Evolutionary conservation across 2,797 vertebrate genomes (phyloP), one percentile per base, ranked within the genome.

Genomic region (Tachyglossus aculeatus): DNA sequence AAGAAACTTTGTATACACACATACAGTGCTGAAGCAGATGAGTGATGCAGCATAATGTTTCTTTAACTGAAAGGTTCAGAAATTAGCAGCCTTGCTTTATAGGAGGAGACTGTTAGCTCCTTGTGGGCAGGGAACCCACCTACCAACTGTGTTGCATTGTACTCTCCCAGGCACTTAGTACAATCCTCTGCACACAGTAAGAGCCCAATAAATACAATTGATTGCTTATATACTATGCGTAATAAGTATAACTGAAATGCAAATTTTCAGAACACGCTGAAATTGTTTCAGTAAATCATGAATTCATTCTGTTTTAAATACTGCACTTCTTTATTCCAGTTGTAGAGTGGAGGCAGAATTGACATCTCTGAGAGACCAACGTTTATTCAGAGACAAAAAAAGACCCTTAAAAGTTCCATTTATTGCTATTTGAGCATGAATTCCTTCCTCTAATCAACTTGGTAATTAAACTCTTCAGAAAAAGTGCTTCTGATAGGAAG

Each of bases 391-490:
- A 62, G 62, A 63, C 64, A 33, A 8, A 64, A 64, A 9, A 55
- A 61, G 4, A 39, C 31, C 58, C 74, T 43, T 41, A 1, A 50
- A 82, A 85, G 65, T 83, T 34, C 39, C 62, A 67, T 75, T 85
- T 71, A 69, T 57, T 64, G 38, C 21, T 18, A 58, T 53, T 60
- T 44, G 22, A 77, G 56, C 13, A 78, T 1, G 39, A 70, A 80
- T 76, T 81, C 59, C 68, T 86, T 70, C 44, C 44, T 86, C 67
- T 78, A 85, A 87, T 87, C 65, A 83, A 71, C 43, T n/a, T 77
- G 53, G 7, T 71, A 83, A 87, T 89, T 86, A 83, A 82, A 74
- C 43, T 70, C 55, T 82, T 71, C 81, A 77, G 66, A 75, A 68
- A 85, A 41, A 71, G 41, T 58, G 32, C 3, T 65, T 48, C 19